Conservation (phyloP, 2,888 invertebrate species). For the Catocala fraxini region DNA sequence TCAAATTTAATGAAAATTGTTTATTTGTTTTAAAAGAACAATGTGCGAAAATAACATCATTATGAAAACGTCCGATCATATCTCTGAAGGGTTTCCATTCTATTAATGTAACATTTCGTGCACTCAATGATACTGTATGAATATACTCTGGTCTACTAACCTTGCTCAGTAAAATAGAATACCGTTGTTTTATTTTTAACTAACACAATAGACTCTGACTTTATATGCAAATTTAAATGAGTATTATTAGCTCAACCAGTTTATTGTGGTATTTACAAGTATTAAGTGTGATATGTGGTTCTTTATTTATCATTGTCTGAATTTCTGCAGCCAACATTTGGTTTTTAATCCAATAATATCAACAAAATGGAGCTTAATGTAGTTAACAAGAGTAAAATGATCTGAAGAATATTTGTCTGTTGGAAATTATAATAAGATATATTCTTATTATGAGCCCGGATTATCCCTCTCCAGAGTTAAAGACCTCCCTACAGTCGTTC, state of each 20-base stretch:
- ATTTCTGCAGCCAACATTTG: no score
- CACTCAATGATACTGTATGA: slow-evolving; percentile 28
- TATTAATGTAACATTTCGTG: slow-evolving; percentile 37
- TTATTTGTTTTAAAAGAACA: slow-evolving; percentile 37
- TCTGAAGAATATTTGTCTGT: no score
- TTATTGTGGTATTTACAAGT: no score
- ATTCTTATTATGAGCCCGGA: no score
- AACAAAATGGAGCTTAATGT: no score
- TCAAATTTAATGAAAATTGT: slow-evolving; percentile 16
- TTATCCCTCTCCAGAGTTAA: no score
- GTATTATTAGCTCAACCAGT: not conserved
- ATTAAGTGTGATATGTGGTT: no score
- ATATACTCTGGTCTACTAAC: slow-evolving; percentile 26
- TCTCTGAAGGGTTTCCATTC: slow-evolving; percentile 37
- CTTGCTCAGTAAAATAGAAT: slow-evolving; percentile 27
- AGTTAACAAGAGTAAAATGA: no score
- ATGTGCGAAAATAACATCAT: slow-evolving; percentile 31
- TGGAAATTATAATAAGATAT: no score
- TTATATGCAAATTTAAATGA: slow-evolving; percentile 13
- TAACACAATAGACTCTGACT: slow-evolving; percentile 6
- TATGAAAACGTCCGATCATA: slow-evolving; percentile 46
- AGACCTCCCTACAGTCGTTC: no score
- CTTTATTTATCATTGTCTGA: no score
- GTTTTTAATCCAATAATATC: no score
- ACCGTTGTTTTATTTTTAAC: slow-evolving; percentile 33